Conservation (phyloP, 64 coral and sea anemone genomes). For the Stylophora pistillata region DNA sequence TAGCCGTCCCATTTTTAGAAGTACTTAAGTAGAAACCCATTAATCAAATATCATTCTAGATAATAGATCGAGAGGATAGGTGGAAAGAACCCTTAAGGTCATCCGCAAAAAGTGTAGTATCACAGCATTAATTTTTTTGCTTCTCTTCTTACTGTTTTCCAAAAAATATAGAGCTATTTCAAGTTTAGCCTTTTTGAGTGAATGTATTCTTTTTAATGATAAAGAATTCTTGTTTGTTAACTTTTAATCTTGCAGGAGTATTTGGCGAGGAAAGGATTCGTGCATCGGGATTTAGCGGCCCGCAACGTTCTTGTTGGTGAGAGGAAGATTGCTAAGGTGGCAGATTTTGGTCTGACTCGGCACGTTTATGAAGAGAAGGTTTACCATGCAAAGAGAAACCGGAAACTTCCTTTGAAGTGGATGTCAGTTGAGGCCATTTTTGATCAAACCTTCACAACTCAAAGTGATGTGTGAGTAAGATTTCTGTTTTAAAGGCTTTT, state of each 20-base stretch:
- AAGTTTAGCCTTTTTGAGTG: too few species aligned
- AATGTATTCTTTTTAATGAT: too few species aligned
- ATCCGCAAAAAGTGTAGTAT: too few species aligned
- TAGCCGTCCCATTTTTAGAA: too few species aligned
- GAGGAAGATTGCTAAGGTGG: constrained; percentile 66
- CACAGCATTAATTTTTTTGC: too few species aligned
- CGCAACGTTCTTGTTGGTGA: constrained; percentile 80
- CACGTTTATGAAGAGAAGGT: constrained; percentile 80
- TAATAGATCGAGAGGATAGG: too few species aligned
- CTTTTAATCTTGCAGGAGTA: constrained; percentile 60
- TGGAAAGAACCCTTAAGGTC: too few species aligned
- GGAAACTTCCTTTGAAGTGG: constrained; percentile 82
- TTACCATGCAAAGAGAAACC: constrained; percentile 60
- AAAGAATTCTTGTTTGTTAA: not conserved
- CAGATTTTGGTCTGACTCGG: constrained; percentile 84
- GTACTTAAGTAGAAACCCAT: too few species aligned
- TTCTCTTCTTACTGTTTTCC: too few species aligned
- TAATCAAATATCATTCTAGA: too few species aligned
- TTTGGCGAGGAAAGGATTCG: constrained; percentile 57
- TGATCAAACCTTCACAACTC: constrained; percentile 74
- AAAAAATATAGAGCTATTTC: too few species aligned
- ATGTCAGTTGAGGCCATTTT: constrained; percentile 91
- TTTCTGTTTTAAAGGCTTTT: not conserved
- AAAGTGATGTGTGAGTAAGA: constrained; percentile 82
- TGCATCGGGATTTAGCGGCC: constrained; percentile 85